phyloP scores from a whole-genome alignment of 2,113 vertebrate species.

The Nothocercus julius region DNA sequence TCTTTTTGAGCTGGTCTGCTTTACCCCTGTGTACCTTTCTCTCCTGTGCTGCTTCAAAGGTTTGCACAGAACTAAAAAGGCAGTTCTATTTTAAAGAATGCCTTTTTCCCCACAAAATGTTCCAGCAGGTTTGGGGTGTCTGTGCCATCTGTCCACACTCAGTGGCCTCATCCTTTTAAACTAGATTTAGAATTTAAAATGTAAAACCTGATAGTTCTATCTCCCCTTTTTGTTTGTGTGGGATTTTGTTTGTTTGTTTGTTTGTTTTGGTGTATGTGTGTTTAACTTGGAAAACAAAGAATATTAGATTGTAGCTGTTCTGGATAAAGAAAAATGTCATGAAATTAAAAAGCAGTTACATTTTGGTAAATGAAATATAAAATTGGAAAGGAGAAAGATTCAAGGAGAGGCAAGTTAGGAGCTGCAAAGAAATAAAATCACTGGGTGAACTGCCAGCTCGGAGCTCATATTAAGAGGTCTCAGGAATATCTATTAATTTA shows the following conservation, averaged over 20 bases:
- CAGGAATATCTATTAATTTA: not conserved
- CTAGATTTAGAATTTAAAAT: conserved; percentile 16
- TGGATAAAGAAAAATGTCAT: not conserved
- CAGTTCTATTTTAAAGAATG: not conserved
- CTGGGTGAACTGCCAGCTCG: not conserved
- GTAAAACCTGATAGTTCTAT: not conserved
- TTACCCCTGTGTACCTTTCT: not conserved
- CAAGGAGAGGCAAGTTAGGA: not conserved
- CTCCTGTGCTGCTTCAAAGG: not conserved
- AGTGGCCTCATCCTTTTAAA: conserved; percentile 38
- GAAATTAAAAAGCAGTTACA: not conserved
- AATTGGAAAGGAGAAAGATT: not conserved
- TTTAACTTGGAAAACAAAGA: not conserved
- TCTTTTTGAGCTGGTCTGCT: not conserved
- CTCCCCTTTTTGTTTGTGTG: not conserved
- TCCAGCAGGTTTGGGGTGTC: not conserved
- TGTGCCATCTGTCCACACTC: conserved; percentile 17
- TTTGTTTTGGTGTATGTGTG: no score
- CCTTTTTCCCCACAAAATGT: conserved; percentile 43
- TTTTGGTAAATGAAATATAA: conserved; percentile 11
- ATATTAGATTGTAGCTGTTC: not conserved
- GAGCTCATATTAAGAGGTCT: not conserved
- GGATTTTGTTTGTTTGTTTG: no score
- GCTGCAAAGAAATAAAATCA: not conserved
- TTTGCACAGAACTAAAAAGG: conserved; percentile 36